Evolutionary conservation across 2,888 invertebrate species (phyloP).

Genomic region (Dryococelus australis): DNA sequence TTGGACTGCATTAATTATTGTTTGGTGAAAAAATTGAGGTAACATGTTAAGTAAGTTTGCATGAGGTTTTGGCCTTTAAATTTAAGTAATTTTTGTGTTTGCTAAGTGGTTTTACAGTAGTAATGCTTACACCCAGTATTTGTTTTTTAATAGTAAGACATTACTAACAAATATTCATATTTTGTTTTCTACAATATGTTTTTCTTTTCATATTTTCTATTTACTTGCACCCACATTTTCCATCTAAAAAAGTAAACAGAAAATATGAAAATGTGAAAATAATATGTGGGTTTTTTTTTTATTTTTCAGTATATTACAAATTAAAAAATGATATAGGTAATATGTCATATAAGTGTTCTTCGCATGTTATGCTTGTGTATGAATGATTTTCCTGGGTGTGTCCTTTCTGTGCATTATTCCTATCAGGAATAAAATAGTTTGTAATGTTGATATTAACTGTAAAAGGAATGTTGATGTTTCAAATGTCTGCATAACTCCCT

Average conservation of each 20-base stretch:
- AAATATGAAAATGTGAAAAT: constrained; percentile 10
- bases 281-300: not conserved
- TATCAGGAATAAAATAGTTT: not conserved
- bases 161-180: not conserved
- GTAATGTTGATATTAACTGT: not conserved
- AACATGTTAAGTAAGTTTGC: too few relatives aligned
- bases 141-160: not conserved
- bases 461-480: not conserved
- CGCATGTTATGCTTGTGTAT: not conserved
- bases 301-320: not conserved
- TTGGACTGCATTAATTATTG: too few relatives aligned
- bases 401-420: not conserved
- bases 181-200: constrained; percentile 31
- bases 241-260: constrained; percentile 36
- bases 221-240: constrained; percentile 44
- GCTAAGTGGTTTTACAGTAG: not conserved
- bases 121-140: not conserved
- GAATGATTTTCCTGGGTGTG: not conserved
- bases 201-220: not conserved
- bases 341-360: not conserved
- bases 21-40: too few relatives aligned
- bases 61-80: not conserved
- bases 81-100: not conserved
- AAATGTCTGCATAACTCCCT: not conserved
- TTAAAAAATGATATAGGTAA: not conserved